These are phyloP conservation scores for Phycodurus eques DNA, from an alignment of 2,113 vertebrate species.

Conservation along the genomic window DNA sequence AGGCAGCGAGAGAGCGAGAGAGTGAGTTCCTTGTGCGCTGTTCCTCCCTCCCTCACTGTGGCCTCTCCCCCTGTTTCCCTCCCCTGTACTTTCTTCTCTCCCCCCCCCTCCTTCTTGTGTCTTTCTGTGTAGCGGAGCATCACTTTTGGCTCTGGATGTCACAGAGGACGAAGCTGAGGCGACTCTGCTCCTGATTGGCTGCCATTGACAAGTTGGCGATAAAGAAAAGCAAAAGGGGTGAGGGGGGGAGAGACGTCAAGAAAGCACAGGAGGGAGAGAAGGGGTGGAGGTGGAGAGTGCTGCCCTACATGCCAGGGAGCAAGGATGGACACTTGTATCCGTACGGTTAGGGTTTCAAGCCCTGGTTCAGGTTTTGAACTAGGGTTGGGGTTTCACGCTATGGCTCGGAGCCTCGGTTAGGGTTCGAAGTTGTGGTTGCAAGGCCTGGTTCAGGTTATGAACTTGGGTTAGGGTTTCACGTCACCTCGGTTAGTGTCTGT, in stretches of 20 bases:
- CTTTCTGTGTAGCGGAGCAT: constrained; percentile 60
- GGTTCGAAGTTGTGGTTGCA: no score
- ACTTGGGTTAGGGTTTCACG: no score
- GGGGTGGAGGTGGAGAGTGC: constrained; percentile 6
- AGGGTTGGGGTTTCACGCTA: no score
- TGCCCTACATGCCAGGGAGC: constrained; percentile 61
- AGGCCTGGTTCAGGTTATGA: background rate
- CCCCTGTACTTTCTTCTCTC: constrained; percentile 18
- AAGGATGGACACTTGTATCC: constrained; percentile 1
- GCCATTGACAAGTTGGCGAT: constrained; percentile 77
- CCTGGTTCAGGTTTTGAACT: background rate
- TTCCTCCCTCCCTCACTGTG: constrained; percentile 48
- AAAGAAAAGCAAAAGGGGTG: constrained; percentile 59
- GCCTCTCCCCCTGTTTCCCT: constrained; percentile 43
- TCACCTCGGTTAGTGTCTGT: no score
- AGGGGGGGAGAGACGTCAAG: constrained; percentile 13
- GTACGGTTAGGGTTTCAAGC: background rate
- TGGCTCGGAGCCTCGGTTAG: no score
- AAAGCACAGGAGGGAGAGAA: background rate
- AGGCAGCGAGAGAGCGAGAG: constrained; percentile 21
- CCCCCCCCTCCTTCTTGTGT: background rate
- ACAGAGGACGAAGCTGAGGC: constrained; percentile 69
- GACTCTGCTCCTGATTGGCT: constrained; percentile 77
- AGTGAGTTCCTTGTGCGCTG: constrained; percentile 40
- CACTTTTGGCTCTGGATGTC: constrained; percentile 72